These are phyloP conservation scores for Conopomorpha cramerella DNA, from an alignment of 1,140 invertebrate genomes.

Conservation along the genomic window DNA sequence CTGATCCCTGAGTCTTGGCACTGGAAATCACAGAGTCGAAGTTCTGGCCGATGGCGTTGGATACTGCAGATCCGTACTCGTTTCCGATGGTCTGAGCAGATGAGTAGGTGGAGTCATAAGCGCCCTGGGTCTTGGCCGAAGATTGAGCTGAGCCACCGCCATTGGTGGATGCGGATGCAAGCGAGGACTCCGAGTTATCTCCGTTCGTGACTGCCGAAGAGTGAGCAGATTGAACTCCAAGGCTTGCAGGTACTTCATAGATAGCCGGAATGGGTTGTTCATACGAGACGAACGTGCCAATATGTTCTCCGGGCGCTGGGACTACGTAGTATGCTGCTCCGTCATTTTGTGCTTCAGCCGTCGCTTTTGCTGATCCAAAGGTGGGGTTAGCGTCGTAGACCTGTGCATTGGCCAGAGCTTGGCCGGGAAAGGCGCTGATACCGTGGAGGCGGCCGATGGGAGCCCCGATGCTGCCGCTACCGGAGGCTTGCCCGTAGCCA, in stretches of 20 bases:
- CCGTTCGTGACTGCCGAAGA: constrained; percentile 19
- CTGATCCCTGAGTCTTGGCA: constrained; percentile 19
- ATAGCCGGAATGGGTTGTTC: constrained; percentile 34
- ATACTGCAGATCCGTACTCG: constrained; percentile 23
- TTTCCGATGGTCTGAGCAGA: constrained; percentile 25
- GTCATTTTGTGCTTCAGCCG: constrained; percentile 24
- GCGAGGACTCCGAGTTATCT: constrained; percentile 18
- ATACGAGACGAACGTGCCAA: constrained; percentile 26
- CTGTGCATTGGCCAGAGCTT: constrained; percentile 27
- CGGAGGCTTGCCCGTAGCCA: constrained; percentile 21
- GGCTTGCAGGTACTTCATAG: constrained; percentile 14
- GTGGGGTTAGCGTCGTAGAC: constrained; percentile 14
- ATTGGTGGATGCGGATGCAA: constrained; percentile 22
- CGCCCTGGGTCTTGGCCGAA: constrained; percentile 22
- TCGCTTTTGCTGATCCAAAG: constrained; percentile 22
- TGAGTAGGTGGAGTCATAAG: constrained; percentile 22
- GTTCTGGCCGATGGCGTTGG: constrained; percentile 26
- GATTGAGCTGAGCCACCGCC: constrained; percentile 28
- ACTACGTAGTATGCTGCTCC: constrained; percentile 25
- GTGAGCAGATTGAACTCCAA: constrained; percentile 13
- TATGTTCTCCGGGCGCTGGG: constrained; percentile 17
- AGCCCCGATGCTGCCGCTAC: constrained; percentile 14
- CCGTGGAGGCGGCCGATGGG: constrained; percentile 8
- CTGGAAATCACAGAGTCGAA: constrained; percentile 21
- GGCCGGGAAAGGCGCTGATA: constrained; percentile 20